Evolutionary conservation across 1,140 invertebrate species (phyloP), one percentile per base, ranked within the genome.

Genomic region (Drosophila sulfurigaster): DNA sequence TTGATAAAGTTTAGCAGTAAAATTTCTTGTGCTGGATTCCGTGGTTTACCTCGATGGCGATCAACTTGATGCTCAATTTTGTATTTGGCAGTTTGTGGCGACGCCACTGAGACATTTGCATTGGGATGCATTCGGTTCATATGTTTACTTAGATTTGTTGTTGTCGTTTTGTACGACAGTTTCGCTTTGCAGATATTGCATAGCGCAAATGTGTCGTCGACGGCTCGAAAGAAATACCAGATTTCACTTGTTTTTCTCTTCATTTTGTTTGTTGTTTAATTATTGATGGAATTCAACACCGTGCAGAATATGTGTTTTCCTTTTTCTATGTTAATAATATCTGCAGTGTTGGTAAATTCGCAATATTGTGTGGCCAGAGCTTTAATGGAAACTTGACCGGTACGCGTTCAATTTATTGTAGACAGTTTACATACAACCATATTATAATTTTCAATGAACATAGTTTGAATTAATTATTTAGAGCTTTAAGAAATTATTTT

Each of bases 131-230:
- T 88, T 56, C 83, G 52, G 28, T 89, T 83, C 85, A 88, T 89
- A 10, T 88, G 83, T 51, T 88, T 88, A 51, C 85, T 88, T 25
- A 88, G 54, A 45, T 88, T 88, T 3, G 83, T 88, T 25, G 83
- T 88, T 11, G 83, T 88, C 6, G 83, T 88, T 62, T 88, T 88
- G 46, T 81, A 88, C 3, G 85, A 89, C 0, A 88, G 64, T 60
- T 88, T 88, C 1, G 83, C 83, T 16, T 88, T 81, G 78, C 83
- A 88, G 20, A 88, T 88, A 49, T 88, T 88, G 54, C 83, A 88
- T 4, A 88, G 25, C 1, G 83, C 83, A 57, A 54, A 88, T 7
- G 85, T 88, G 49, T 88, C 83, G 10, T 88, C 83, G 8, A 88
- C 71, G 1, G 83, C 85, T 5, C 81, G 60, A 52, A 88, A 88